These are phyloP conservation scores for Neostethus bicornis DNA, from an alignment of 2,797 vertebrate genomes.

Conservation along the genomic window DNA sequence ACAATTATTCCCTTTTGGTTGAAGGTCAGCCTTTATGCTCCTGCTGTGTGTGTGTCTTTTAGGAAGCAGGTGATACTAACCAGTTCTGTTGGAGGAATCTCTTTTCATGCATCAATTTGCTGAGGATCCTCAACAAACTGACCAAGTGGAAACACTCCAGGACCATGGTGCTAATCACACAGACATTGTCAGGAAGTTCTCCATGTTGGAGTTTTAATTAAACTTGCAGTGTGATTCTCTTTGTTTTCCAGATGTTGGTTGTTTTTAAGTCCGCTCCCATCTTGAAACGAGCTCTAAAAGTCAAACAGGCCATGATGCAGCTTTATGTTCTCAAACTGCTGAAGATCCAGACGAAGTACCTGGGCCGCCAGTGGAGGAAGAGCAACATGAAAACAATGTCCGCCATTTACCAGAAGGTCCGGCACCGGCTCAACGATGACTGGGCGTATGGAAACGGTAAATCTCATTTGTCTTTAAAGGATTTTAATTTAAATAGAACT, in stretches of 20 bases:
- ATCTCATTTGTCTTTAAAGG: rapidly evolving
- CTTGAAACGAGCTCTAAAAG: conserved; percentile 93
- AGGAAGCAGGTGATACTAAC: conserved; percentile 93
- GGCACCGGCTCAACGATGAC: conserved; percentile 95
- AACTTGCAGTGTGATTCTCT: too few species aligned
- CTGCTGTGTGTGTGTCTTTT: conserved; percentile 24
- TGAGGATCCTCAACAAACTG: conserved; percentile 94
- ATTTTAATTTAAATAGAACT: too few species aligned
- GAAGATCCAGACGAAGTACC: conserved; percentile 96
- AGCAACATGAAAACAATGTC: conserved; percentile 99
- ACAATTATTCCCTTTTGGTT: background rate
- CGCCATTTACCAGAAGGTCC: conserved; percentile 96
- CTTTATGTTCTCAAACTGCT: conserved; percentile 94
- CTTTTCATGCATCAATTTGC: conserved; percentile 94
- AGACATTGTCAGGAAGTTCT: background rate
- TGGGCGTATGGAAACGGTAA: conserved; percentile 96
- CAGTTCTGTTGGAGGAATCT: conserved; percentile 98
- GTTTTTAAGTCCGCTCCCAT: conserved; percentile 97
- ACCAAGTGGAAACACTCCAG: conserved; percentile 99
- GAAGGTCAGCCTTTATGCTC: background rate
- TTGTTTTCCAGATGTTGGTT: conserved; percentile 87
- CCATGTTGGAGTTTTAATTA: rapidly evolving
- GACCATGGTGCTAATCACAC: conserved; percentile 86
- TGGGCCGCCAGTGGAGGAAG: conserved; percentile 96
- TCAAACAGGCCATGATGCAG: conserved; percentile 97